These are phyloP conservation scores for Xanthia icteritia DNA, from an alignment of 2,888 invertebrate species.

Conservation along the genomic window DNA sequence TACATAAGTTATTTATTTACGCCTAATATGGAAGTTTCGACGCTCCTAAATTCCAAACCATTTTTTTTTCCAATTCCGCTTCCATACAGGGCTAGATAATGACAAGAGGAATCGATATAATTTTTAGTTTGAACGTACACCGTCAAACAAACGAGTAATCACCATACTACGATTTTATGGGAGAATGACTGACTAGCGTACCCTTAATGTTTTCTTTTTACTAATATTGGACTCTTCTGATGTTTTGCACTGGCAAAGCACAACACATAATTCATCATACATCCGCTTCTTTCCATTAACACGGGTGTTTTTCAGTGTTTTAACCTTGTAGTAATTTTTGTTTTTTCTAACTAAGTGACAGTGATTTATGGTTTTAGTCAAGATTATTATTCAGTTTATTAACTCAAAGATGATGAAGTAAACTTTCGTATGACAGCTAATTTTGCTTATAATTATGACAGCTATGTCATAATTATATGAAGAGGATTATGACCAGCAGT, in stretches of 20 bases:
- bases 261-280: slow-evolving; percentile 6
- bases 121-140: no score
- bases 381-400: background rate
- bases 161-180: no score
- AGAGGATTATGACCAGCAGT: background rate
- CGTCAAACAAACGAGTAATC: no score
- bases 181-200: no score
- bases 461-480: no score
- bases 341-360: slow-evolving; percentile 4
- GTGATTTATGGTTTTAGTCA: slow-evolving; percentile 20
- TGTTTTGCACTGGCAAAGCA: background rate
- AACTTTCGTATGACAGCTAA: background rate
- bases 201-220: background rate
- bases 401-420: background rate
- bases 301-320: slow-evolving; percentile 9
- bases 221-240: background rate
- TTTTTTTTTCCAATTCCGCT: no score
- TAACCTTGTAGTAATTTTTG: slow-evolving; percentile 2
- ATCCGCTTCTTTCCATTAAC: background rate
- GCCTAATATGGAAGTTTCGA: no score
- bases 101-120: no score
- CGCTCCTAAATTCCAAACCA: no score
- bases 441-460: slow-evolving; percentile 2
- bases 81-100: no score
- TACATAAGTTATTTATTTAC: no score